Conservation (phyloP, 2,113 vertebrate species). For the Colaptes auratus region DNA sequence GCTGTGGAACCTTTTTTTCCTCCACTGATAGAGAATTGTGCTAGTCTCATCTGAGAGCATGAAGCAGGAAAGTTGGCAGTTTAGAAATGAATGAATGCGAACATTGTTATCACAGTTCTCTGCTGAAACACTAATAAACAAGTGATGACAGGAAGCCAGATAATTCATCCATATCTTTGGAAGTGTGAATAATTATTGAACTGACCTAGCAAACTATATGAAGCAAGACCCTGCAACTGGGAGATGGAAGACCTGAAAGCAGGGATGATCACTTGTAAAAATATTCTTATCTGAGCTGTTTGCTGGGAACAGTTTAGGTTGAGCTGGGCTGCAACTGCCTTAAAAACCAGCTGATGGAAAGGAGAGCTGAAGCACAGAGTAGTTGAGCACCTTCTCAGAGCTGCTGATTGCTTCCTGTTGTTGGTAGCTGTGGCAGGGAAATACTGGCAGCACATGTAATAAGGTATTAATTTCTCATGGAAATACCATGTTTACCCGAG, state of each 20-base stretch:
- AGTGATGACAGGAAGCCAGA: constrained; percentile 39
- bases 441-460: not conserved
- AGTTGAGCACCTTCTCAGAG: not conserved
- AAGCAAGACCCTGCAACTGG: not conserved
- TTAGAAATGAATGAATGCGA: not conserved
- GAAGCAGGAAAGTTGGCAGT: not conserved
- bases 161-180: not conserved
- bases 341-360: not conserved
- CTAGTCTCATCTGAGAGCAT: not conserved
- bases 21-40: not conserved
- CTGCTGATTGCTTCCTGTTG: not conserved
- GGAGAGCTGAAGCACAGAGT: not conserved
- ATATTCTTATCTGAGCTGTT: not conserved
- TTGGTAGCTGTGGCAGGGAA: not conserved
- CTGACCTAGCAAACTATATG: not conserved
- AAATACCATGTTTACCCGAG: not conserved
- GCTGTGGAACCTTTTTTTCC: not conserved
- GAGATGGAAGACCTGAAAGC: not conserved
- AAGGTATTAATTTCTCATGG: not conserved
- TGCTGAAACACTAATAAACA: constrained; percentile 37
- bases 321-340: not conserved
- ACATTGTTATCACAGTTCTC: constrained; percentile 9
- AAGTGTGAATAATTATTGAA: not conserved
- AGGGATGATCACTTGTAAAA: not conserved
- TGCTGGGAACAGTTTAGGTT: not conserved